Evolutionary conservation across 2,888 invertebrate species (phyloP).

Genomic region (Lysandra coridon): DNA sequence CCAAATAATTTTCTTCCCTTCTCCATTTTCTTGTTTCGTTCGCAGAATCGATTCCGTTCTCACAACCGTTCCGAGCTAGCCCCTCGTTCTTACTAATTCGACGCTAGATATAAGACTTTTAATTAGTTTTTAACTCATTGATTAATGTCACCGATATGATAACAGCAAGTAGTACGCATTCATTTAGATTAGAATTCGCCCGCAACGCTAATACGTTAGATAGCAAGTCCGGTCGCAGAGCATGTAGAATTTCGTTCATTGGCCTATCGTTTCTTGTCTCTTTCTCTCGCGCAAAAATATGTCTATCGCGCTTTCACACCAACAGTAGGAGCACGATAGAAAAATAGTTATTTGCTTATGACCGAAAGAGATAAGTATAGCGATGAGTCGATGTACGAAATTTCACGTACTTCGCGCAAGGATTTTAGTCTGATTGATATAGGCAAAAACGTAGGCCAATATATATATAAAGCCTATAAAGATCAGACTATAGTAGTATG

Average conservation of each 20-base stretch:
- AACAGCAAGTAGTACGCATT: constrained; percentile 26
- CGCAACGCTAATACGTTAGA: background rate
- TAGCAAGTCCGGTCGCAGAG: background rate
- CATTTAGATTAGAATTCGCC: constrained; percentile 19
- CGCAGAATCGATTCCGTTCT: background rate
- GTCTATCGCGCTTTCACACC: background rate
- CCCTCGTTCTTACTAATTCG: constrained; percentile 39
- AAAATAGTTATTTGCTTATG: background rate
- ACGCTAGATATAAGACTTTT: constrained; percentile 34
- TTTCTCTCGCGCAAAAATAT: background rate
- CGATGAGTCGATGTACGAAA: background rate
- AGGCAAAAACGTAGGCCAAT: background rate
- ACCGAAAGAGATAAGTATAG: background rate
- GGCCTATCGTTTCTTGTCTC: background rate
- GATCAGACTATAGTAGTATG: background rate
- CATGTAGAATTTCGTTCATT: background rate
- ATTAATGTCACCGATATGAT: constrained; percentile 5
- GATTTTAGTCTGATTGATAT: background rate
- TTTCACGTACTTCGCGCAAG: background rate
- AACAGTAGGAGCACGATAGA: background rate
- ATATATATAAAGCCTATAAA: background rate
- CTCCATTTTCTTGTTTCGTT: constrained; percentile 1
- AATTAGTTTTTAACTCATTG: constrained; percentile 30
- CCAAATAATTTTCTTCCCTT: background rate
- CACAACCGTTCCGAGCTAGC: constrained; percentile 38